phyloP scores from a whole-genome alignment of 2,797 vertebrate genomes.

The Tauraco hartlaubi region DNA sequence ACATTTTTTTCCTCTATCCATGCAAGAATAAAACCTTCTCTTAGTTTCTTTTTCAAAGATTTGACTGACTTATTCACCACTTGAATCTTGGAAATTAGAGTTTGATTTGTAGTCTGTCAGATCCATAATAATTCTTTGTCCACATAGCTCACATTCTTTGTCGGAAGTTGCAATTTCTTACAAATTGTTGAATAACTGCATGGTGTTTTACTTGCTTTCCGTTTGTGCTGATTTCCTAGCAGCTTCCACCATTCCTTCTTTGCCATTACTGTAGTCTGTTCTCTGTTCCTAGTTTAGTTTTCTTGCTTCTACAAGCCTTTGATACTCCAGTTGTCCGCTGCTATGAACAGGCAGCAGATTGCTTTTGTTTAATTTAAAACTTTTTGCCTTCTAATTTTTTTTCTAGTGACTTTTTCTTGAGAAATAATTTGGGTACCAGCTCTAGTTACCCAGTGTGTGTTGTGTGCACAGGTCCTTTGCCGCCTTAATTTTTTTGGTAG shows the following conservation, averaged over 20 bases:
- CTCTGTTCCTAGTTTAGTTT: neutral
- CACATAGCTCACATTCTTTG: fast-evolving
- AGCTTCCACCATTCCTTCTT: neutral
- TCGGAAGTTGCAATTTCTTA: neutral
- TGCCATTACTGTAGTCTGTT: neutral
- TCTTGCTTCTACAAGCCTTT: neutral
- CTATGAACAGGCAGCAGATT: neutral
- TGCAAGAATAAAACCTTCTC: neutral
- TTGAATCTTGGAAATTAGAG: neutral
- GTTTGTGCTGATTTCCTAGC: neutral
- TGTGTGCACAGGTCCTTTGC: neutral
- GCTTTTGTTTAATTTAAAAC: neutral
- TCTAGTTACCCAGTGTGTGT: neutral
- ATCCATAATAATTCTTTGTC: neutral
- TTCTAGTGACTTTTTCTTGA: neutral
- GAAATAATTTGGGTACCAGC: neutral
- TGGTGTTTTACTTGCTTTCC: neutral
- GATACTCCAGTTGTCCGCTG: neutral
- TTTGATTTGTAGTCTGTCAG: neutral
- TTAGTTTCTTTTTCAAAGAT: neutral
- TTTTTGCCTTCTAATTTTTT: neutral
- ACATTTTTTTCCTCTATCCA: neutral
- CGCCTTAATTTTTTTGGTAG: neutral
- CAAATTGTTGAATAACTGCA: neutral
- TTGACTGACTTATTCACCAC: neutral